phyloP scores from a whole-genome alignment of 2,888 invertebrate species.

The Drosophila planitibia region DNA sequence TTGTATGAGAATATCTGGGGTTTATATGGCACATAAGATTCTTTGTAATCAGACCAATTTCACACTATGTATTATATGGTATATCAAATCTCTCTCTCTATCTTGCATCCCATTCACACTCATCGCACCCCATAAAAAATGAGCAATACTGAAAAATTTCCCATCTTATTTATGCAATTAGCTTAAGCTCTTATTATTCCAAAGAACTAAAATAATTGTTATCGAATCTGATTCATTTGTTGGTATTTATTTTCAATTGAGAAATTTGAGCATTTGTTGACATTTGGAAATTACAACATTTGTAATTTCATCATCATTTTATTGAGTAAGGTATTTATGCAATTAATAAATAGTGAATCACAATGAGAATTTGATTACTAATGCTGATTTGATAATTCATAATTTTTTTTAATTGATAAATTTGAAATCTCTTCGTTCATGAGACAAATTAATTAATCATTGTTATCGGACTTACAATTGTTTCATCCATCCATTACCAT shows the following conservation, averaged over 20 bases:
- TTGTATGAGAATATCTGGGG: not conserved
- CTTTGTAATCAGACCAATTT: not conserved
- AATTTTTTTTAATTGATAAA: not conserved
- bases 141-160: not conserved
- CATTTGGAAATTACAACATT: not conserved
- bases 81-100: not conserved
- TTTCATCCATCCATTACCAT: not conserved
- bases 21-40: not conserved
- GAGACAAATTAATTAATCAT: not conserved
- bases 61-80: not conserved
- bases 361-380: not conserved
- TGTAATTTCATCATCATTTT: not conserved
- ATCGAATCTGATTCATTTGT: not conserved
- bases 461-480: not conserved
- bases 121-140: not conserved
- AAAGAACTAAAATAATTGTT: not conserved
- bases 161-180: not conserved
- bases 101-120: not conserved
- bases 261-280: not conserved
- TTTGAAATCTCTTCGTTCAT: not conserved
- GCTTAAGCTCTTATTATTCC: not conserved
- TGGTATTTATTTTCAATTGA: not conserved
- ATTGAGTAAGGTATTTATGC: not conserved
- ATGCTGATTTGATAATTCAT: not conserved
- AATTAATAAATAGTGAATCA: not conserved